Base-by-base conservation (phyloP, 2,888 invertebrate species). In the Philopedon plagiatum region DNA sequence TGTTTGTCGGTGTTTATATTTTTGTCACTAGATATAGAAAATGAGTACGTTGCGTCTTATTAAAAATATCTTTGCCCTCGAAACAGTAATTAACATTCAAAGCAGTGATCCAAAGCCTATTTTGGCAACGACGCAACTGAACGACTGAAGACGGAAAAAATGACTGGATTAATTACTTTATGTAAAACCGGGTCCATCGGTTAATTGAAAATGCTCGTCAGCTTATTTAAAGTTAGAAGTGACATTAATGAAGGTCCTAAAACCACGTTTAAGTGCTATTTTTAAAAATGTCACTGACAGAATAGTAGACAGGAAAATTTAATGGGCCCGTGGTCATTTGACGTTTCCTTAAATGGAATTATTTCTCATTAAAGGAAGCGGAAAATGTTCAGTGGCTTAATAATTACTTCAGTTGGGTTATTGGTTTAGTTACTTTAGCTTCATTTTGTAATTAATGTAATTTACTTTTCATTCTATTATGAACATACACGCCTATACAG, bases 171-270 rank as follows among this genome's bases (percentile, higher is more conserved):
- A 71, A 71, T 71, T 71, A 70, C 70, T 57, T 70, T 63, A 70
- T 70, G 71, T 66, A 72, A 72, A 62, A 72, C 62, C 62, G 66
- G 32, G 72, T 63, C 41, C 72, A 62, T 63, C 49, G 62, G 54
- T 56, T 72, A 72, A 72, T 72, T 67, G 72, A 67, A 72, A 72
- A 72, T 67, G 67, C 67, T 67, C 72, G 72, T 72, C 72, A 72
- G 72, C 72, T 49, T 61, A 37, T 66, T 62, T 39, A 57, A 37
- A 65, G 62, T 44, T 46, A 15, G 57, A 46, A 72, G 67, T 72
- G 72, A 72, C 72, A 26, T 63, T 72, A 72, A 72, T 72, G 72
- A 67, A 63, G 67, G 67, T 39, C 54, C 66, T 54, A 58, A 62
- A 67, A 72, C 66, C 67, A 49, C 66, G 62, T 54, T 60, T 63